Evolutionary conservation across 2,113 vertebrate species (phyloP).

Genomic region (Motacilla tschutschensis): DNA sequence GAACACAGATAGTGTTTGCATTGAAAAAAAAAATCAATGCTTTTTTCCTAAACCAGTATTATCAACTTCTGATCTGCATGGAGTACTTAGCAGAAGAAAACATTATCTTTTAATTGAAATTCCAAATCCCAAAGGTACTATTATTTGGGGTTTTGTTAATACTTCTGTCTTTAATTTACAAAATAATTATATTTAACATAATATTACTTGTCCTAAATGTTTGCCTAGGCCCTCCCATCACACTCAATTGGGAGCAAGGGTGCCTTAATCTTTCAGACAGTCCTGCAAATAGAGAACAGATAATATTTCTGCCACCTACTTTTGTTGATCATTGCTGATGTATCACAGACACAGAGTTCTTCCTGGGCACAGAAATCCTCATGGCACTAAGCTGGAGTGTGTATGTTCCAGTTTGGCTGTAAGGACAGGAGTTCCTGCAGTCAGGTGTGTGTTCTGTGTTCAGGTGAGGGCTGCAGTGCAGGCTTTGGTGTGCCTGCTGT

Average conservation of each 20-base stretch:
- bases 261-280: background rate
- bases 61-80: background rate
- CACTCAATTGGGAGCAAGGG: background rate
- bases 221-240: background rate
- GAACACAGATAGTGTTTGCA: background rate
- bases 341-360: background rate
- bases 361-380: background rate
- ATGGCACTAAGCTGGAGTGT: background rate
- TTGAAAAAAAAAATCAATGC: background rate
- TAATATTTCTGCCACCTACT: background rate
- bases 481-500: background rate
- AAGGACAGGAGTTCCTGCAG: background rate
- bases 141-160: constrained; percentile 1
- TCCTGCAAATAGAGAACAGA: background rate
- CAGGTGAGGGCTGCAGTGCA: accelerated
- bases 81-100: background rate
- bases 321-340: background rate
- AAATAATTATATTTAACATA: constrained; percentile 1
- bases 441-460: background rate
- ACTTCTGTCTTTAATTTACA: background rate
- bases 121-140: background rate
- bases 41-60: background rate
- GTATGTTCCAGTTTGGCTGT: background rate
- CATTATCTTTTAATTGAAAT: background rate
- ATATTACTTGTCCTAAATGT: background rate